Percentiles rank a stretch among this genome's conserved stretches.
Conservation (phyloP, 2,113 vertebrate genomes). For the Spilogale gracilis region DNA sequence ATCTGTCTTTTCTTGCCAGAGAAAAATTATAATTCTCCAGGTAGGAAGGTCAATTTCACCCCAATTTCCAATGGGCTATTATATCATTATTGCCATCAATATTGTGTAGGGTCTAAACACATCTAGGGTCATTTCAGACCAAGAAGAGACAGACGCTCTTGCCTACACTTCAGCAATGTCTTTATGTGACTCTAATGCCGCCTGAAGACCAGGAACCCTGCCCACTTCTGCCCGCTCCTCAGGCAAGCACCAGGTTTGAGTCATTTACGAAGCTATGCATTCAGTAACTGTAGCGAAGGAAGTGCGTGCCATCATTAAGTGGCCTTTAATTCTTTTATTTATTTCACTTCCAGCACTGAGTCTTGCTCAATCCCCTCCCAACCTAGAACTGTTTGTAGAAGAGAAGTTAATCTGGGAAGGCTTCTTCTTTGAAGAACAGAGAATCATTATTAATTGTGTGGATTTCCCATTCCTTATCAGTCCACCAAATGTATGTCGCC, state of each 20-base stretch:
- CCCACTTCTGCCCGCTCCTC: too few species aligned
- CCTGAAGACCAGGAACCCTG: neutral
- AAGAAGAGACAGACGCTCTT: neutral
- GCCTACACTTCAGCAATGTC: neutral
- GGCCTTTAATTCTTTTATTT: conserved; percentile 19
- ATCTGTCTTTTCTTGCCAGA: neutral
- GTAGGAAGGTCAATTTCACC: neutral
- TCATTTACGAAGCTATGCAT: neutral
- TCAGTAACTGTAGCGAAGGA: neutral
- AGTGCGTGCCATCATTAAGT: neutral
- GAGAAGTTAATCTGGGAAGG: neutral
- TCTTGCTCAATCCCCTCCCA: neutral
- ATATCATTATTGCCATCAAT: neutral
- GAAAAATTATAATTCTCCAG: conserved; percentile 25
- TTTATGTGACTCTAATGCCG: neutral
- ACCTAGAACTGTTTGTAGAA: neutral
- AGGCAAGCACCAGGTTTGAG: neutral
- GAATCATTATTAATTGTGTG: neutral
- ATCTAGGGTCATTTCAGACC: neutral
- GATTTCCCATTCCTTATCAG: neutral
- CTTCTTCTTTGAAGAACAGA: conserved; percentile 26
- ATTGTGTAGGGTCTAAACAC: neutral
- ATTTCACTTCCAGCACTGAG: neutral
- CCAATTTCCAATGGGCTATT: neutral
- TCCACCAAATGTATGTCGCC: conserved; percentile 2